Evolutionary conservation across 1,140 invertebrate genomes (phyloP).

Genomic region (Calephelis virginiensis): DNA sequence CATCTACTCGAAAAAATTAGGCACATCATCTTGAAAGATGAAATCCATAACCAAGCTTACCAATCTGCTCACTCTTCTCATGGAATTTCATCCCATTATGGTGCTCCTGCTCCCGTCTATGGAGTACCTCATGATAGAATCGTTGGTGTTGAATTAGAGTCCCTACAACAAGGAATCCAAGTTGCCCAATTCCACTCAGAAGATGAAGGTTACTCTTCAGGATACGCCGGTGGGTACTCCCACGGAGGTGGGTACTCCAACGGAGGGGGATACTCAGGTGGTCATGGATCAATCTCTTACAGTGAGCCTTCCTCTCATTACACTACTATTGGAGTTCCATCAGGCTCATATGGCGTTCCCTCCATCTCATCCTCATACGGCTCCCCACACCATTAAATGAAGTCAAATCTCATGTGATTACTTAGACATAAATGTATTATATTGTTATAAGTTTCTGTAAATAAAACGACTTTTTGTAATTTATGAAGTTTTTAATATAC

Average conservation of each 20-base stretch:
- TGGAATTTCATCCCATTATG: constrained; percentile 80
- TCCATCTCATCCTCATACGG: constrained; percentile 69
- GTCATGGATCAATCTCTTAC: constrained; percentile 47
- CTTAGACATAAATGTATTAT: constrained; percentile 69
- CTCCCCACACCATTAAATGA: constrained; percentile 68
- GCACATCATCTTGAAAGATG: constrained; percentile 89
- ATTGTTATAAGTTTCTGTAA: constrained; percentile 75
- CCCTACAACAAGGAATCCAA: constrained; percentile 82
- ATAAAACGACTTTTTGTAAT: constrained; percentile 67
- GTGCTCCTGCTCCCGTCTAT: constrained; percentile 77
- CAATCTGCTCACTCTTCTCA: constrained; percentile 72
- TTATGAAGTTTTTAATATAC: constrained; percentile 18
- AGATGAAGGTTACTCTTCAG: constrained; percentile 65
- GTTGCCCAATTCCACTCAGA: constrained; percentile 82
- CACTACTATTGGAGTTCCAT: constrained; percentile 70
- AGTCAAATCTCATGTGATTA: constrained; percentile 71
- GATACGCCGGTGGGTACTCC: constrained; percentile 54
- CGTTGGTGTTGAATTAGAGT: constrained; percentile 82
- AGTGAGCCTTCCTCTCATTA: constrained; percentile 53
- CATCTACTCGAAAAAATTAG: constrained; percentile 88
- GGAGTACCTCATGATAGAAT: constrained; percentile 80
- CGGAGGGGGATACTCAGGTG: constrained; percentile 45
- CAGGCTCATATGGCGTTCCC: constrained; percentile 73
- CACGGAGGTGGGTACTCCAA: constrained; percentile 44
- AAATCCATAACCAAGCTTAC: constrained; percentile 80